Evolutionary conservation across 2,888 invertebrate species (phyloP).

Genomic region (Lasiommata megera): DNA sequence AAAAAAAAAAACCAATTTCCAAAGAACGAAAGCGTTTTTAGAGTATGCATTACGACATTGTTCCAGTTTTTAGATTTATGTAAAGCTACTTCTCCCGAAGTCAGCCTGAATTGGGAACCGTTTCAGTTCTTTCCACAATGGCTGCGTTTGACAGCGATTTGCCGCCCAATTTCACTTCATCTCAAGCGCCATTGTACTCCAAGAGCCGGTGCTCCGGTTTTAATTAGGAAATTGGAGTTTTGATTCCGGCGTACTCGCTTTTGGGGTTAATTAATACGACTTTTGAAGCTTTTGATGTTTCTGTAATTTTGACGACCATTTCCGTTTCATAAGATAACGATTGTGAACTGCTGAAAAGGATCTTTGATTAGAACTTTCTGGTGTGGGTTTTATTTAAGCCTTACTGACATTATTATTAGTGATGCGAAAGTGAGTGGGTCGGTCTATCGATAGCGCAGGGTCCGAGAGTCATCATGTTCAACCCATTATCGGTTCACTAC

Average conservation of each 20-base stretch:
- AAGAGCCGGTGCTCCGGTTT: slow-evolving; percentile 17
- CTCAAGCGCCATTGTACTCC: slow-evolving; percentile 22
- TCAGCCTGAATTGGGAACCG: background rate
- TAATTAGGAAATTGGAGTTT: slow-evolving; percentile 19
- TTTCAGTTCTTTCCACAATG: slow-evolving; percentile 12
- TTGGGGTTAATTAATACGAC: background rate
- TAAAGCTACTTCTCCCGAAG: background rate
- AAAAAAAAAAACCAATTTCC: no score
- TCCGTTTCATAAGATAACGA: background rate
- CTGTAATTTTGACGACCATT: background rate
- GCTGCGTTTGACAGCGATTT: slow-evolving; percentile 26
- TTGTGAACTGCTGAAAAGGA: background rate
- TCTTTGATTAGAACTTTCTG: background rate
- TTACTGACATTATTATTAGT: no score
- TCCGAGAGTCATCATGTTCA: no score
- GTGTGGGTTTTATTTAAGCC: background rate
- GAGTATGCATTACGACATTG: no score
- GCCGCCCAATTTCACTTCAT: slow-evolving; percentile 24
- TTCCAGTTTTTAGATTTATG: background rate
- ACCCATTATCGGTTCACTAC: no score
- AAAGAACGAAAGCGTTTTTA: no score
- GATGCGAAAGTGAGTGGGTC: no score
- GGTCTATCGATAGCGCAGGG: no score
- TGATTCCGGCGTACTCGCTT: background rate
- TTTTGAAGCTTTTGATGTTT: background rate